Evolutionary conservation across 1,140 invertebrate genomes (phyloP).

Genomic region (Cotesia glomerata): DNA sequence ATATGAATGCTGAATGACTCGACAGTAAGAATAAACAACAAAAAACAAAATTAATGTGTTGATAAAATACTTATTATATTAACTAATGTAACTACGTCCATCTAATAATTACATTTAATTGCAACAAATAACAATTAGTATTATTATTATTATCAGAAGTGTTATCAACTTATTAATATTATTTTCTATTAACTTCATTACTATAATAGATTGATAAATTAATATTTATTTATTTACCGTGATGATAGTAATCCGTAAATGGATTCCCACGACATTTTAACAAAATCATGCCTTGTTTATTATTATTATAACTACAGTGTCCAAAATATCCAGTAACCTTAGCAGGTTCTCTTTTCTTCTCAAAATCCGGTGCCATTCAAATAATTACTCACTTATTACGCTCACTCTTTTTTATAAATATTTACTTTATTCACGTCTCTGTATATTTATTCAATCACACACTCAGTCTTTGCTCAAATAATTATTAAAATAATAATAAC

Average conservation of each 20-base stretch:
- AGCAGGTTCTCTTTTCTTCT: conserved; percentile 44
- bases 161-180: too few relatives aligned
- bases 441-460: too few relatives aligned
- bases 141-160: too few relatives aligned
- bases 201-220: too few relatives aligned
- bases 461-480: too few relatives aligned
- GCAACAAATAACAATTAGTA: too few relatives aligned
- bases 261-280: conserved; percentile 28
- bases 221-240: conserved; percentile 28
- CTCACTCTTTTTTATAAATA: too few relatives aligned
- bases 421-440: too few relatives aligned
- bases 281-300: conserved; percentile 32
- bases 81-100: too few relatives aligned
- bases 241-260: conserved; percentile 33
- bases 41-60: not conserved
- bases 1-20: not conserved
- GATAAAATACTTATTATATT: not conserved
- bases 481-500: too few relatives aligned
- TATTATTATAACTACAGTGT: conserved; percentile 1
- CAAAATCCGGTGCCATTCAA: conserved; percentile 56
- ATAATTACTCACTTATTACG: not conserved
- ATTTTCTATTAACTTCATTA: too few relatives aligned
- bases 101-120: too few relatives aligned
- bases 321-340: conserved; percentile 24
- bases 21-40: not conserved